Conservation (phyloP, 1,140 invertebrate species). For the Lepidostoma basale region DNA sequence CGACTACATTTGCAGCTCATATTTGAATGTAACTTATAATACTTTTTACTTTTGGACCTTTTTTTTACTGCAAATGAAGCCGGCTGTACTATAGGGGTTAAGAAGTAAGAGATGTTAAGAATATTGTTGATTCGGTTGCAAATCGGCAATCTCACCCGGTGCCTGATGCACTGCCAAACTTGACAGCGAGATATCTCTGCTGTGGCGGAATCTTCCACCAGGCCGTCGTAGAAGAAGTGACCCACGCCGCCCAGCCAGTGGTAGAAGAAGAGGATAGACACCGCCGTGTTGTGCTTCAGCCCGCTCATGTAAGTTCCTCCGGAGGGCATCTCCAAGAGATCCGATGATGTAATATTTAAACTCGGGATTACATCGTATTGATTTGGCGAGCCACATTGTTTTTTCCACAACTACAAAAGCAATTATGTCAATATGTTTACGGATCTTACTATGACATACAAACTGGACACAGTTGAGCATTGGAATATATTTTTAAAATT, state of each 20-base stretch:
- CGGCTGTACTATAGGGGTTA: neutral
- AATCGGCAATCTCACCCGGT: conserved; percentile 56
- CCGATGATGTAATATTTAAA: conserved; percentile 50
- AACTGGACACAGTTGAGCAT: too few relatives aligned
- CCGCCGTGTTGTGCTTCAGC: conserved; percentile 68
- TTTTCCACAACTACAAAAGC: conserved; percentile 60
- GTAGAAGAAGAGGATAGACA: conserved; percentile 70
- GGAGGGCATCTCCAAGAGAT: conserved; percentile 66
- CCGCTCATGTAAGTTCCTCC: conserved; percentile 67
- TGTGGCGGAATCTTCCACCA: conserved; percentile 76
- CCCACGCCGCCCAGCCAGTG: conserved; percentile 72
- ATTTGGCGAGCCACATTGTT: conserved; percentile 53
- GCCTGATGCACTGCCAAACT: conserved; percentile 77
- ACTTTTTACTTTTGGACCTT: neutral
- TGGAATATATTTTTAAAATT: too few relatives aligned
- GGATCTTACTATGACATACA: too few relatives aligned
- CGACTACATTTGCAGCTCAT: too few relatives aligned
- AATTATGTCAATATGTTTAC: too few relatives aligned
- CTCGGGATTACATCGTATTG: conserved; percentile 54
- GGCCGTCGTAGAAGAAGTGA: conserved; percentile 69
- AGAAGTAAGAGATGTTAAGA: neutral
- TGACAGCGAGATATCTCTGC: conserved; percentile 75
- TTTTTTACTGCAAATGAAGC: too few relatives aligned
- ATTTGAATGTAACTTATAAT: too few relatives aligned
- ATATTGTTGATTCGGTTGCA: neutral